phyloP scores from a whole-genome alignment of 2,888 invertebrate genomes.

The Calameuta pallipes region DNA sequence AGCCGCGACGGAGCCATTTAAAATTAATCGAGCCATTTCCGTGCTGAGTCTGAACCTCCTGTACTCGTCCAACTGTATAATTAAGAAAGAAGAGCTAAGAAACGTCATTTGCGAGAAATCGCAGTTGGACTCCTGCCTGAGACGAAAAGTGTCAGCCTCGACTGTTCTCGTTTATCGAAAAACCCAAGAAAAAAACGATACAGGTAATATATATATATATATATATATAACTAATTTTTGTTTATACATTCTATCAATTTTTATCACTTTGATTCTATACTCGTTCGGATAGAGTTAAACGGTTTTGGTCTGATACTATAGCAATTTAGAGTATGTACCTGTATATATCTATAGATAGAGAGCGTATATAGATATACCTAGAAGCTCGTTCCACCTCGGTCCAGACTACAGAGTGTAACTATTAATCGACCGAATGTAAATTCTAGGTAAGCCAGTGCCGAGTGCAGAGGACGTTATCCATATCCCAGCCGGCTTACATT shows the following conservation, averaged over 20 bases:
- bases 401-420: neutral
- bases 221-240: no score
- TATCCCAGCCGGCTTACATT: constrained; percentile 3
- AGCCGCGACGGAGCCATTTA: neutral
- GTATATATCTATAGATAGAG: neutral
- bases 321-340: neutral
- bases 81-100: neutral
- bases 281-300: neutral
- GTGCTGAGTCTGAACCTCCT: neutral
- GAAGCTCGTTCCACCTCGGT: neutral
- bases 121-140: neutral
- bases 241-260: neutral
- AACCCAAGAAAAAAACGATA: neutral
- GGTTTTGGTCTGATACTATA: neutral
- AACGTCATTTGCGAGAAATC: neutral
- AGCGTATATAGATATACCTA: neutral
- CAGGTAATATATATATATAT: neutral
- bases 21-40: neutral
- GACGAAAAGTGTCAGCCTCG: neutral
- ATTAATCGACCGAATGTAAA: constrained; percentile 3
- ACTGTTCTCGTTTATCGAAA: neutral
- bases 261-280: neutral
- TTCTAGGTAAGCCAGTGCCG: constrained; percentile 6
- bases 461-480: constrained; percentile 1
- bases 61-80: neutral